Conservation (phyloP, 2,888 invertebrate genomes). For the Julus scanicus region DNA sequence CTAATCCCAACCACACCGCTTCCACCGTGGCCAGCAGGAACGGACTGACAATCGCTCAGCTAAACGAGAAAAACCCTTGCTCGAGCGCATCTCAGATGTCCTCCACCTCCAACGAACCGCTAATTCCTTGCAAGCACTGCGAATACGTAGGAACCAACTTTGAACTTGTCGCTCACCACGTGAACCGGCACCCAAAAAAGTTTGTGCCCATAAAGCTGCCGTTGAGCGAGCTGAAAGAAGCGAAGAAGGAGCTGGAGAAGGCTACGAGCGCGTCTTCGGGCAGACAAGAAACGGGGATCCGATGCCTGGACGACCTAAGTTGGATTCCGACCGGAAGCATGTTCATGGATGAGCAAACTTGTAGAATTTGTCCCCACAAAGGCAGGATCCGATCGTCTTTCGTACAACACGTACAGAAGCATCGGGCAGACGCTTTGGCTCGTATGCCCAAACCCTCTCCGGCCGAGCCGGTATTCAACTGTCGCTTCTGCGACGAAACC, state of each 20-base stretch:
- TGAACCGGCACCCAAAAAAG: constrained; percentile 41
- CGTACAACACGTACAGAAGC: constrained; percentile 50
- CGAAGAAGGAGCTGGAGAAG: not conserved
- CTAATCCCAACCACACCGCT: not conserved
- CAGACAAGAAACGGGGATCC: not conserved
- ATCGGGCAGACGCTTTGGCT: not conserved
- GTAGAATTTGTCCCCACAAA: constrained; percentile 32
- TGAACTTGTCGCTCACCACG: constrained; percentile 20
- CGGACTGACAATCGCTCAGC: not conserved
- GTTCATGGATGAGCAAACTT: not conserved
- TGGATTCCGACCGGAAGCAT: constrained; percentile 43
- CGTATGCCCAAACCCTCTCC: not conserved
- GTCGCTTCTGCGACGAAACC: constrained; percentile 65
- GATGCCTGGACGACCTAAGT: constrained; percentile 48
- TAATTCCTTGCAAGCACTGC: not conserved
- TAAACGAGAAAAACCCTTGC: not conserved
- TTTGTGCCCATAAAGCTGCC: not conserved
- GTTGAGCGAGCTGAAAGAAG: not conserved
- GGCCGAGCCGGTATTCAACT: constrained; percentile 58
- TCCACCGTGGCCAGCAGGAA: not conserved
- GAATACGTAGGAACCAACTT: not conserved
- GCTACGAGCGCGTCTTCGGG: too few species aligned
- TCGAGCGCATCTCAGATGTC: not conserved
- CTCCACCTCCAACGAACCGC: not conserved
- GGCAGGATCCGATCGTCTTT: constrained; percentile 30